Evolutionary conservation across 2,888 invertebrate species (phyloP).

Genomic region (Agriopis leucophaearia): DNA sequence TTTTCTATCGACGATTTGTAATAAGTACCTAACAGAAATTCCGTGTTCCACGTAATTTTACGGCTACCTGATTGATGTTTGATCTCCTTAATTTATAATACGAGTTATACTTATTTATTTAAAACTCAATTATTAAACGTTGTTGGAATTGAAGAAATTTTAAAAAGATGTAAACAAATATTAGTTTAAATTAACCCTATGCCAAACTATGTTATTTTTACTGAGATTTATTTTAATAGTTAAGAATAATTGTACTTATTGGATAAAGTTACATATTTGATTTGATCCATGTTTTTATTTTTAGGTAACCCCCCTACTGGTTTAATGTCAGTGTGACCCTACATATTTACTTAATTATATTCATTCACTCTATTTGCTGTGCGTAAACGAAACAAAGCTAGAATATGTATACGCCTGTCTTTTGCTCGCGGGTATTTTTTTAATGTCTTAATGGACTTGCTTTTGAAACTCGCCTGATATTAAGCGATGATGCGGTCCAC

Average conservation of each 20-base stretch:
- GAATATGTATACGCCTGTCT: no score
- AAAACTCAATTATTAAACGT: conserved; percentile 58
- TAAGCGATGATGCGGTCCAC: no score
- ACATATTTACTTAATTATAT: no score
- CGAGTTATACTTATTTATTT: conserved; percentile 65
- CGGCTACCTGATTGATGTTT: conserved; percentile 83
- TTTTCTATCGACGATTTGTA: conserved; percentile 38
- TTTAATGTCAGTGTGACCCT: no score
- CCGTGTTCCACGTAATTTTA: conserved; percentile 34
- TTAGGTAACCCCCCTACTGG: neutral
- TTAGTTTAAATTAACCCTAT: conserved; percentile 54
- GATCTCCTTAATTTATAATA: conserved; percentile 81
- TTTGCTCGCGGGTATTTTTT: no score
- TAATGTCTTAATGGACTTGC: no score
- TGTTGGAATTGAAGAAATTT: conserved; percentile 64
- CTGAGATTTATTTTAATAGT: conserved; percentile 72
- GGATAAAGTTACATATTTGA: conserved; percentile 51
- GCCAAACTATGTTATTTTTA: conserved; percentile 80
- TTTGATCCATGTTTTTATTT: conserved; percentile 28
- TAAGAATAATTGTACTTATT: conserved; percentile 63
- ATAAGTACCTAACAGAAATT: neutral
- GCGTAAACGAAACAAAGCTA: no score
- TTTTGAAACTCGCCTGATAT: no score
- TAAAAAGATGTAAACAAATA: conserved; percentile 53
- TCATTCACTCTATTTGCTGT: no score